Conservation (phyloP, 2,888 invertebrate species). For the Mythimna ferrago region DNA sequence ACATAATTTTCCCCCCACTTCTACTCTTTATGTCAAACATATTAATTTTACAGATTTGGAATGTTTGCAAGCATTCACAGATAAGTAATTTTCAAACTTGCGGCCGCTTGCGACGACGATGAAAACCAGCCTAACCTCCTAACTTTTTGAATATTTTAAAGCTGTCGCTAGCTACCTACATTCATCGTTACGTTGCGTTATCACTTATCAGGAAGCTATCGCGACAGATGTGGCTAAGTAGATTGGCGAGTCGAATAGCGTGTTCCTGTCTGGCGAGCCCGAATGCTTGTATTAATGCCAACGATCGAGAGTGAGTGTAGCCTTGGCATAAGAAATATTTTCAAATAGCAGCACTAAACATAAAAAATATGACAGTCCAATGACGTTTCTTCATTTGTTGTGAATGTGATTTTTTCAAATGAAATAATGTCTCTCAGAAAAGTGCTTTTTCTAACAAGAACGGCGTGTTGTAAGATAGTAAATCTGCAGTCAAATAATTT, state of each 20-base stretch:
- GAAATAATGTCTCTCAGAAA: conserved; percentile 85
- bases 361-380: conserved; percentile 37
- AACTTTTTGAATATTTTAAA: too few species aligned
- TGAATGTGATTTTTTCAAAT: conserved; percentile 73
- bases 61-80: conserved; percentile 4
- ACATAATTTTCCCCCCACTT: neutral
- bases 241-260: too few species aligned
- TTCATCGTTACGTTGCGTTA: too few species aligned
- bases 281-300: too few species aligned
- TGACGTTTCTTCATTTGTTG: conserved; percentile 73
- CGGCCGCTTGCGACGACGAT: too few species aligned
- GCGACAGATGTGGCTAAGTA: too few species aligned
- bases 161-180: too few species aligned
- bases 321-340: neutral
- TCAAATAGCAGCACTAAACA: neutral
- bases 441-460: conserved; percentile 81
- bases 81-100: neutral
- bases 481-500: conserved; percentile 77
- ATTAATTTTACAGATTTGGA: neutral
- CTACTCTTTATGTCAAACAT: neutral
- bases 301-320: too few species aligned
- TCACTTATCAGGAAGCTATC: too few species aligned
- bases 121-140: neutral
- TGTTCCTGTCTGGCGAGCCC: too few species aligned
- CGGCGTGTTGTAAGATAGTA: conserved; percentile 77